Evolutionary conservation across 2,113 vertebrate genomes (phyloP).

Genomic region (Eidolon helvum): DNA sequence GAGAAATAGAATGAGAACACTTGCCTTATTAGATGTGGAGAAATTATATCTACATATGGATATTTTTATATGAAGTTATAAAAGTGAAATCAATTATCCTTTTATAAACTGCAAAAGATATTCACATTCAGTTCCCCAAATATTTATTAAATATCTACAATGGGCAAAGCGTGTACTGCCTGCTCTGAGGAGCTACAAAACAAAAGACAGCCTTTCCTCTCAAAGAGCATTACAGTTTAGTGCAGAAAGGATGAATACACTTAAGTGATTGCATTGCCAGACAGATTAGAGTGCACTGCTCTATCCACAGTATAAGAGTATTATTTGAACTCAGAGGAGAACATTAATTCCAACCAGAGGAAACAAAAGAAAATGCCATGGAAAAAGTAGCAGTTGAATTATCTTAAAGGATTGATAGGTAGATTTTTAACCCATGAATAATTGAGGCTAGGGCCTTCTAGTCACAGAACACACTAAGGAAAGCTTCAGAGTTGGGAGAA

Average conservation of each 20-base stretch:
- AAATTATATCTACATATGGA: background rate
- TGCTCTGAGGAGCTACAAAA: background rate
- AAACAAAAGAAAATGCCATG: background rate
- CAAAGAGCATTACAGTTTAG: background rate
- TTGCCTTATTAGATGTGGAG: background rate
- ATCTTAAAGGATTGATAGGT: background rate
- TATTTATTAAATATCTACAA: background rate
- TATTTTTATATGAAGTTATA: background rate
- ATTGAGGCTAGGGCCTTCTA: background rate
- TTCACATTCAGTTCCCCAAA: background rate
- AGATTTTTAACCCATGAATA: background rate
- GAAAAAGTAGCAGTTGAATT: background rate
- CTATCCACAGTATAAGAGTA: background rate
- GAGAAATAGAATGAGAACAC: constrained; percentile 5
- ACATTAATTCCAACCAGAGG: background rate
- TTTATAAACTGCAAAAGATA: background rate
- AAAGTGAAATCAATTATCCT: constrained; percentile 21
- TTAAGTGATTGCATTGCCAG: background rate
- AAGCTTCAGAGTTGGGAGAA: background rate
- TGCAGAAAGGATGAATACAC: background rate
- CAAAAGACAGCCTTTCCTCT: background rate
- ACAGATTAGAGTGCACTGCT: background rate
- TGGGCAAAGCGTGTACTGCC: background rate
- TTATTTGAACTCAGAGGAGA: background rate
- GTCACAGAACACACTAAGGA: background rate